A percentile compares a stretch with the other conserved stretches of the same genome.
phyloP scores from a whole-genome alignment of 1,140 invertebrate genomes.

The Sinella curviseta region DNA sequence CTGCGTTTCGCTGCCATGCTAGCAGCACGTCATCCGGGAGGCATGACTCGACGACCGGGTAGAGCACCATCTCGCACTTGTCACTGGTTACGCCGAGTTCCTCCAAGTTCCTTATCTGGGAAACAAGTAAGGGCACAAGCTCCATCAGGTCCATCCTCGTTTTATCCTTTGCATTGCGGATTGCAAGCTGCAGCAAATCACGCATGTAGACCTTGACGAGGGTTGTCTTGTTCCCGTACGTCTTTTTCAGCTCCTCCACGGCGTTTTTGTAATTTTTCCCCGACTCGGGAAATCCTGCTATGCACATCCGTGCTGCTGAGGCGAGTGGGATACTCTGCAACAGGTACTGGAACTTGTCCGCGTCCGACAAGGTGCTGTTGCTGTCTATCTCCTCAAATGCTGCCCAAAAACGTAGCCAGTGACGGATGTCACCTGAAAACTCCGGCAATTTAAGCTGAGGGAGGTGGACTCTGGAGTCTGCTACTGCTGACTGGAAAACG shows the following conservation, averaged over 20 bases:
- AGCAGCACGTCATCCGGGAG: constrained; percentile 51
- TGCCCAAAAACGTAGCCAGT: no score
- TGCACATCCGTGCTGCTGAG: background rate
- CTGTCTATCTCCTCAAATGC: no score
- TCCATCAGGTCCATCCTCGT: background rate
- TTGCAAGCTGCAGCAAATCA: constrained; percentile 50
- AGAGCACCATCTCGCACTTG: constrained; percentile 53
- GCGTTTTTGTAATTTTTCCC: constrained; percentile 50
- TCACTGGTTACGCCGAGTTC: constrained; percentile 53
- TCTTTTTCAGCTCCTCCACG: constrained; percentile 50
- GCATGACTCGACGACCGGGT: constrained; percentile 53
- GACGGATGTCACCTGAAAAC: no score
- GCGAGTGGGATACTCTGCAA: no score
- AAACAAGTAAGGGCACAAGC: constrained; percentile 42
- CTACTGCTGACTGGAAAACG: no score
- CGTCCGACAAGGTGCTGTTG: no score
- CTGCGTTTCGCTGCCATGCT: constrained; percentile 49
- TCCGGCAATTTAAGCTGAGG: no score
- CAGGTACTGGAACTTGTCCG: no score
- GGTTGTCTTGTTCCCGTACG: constrained; percentile 51
- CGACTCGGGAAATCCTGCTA: background rate
- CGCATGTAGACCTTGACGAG: constrained; percentile 53
- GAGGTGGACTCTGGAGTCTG: no score
- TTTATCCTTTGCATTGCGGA: constrained; percentile 26
- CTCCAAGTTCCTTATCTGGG: constrained; percentile 51